Base-by-base conservation (phyloP, 2,888 invertebrate genomes). In the Coecobrya sp. region DNA sequence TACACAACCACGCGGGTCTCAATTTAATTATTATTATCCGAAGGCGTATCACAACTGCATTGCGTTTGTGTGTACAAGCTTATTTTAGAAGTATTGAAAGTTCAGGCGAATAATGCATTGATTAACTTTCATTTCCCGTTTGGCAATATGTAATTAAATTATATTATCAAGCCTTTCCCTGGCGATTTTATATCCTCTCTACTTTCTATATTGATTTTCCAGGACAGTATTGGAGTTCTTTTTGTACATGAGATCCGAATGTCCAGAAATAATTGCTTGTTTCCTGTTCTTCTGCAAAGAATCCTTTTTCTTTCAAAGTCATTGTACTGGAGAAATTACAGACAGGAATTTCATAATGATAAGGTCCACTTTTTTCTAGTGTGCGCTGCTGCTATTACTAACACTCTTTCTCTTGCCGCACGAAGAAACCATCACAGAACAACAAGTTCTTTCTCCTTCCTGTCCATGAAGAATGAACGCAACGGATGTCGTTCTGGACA, bases 321-420 rank as follows among this genome's bases (percentile, higher is more conserved):
- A 84, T 84, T 84, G 84, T 84, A 84, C 84, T 84, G 84, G 84
- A 84, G 62, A 84, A 84, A 65, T 42, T 84, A 45, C 84, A 42
- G 25, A 65, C 22, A 36, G 16, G 84, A 84, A 84, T 84, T 62
- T 42, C 84, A 84, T 84, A 84, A 84, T 65, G 36, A 84, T 65
- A 84, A 81, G 84, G 42, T 62, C 25, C 42, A 62, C 36, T 65
- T 62, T 84, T 45, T 65, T 62, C n/a, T 65, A 42, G 7, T n/a
- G n/a, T n/a, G n/a, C n/a, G n/a, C n/a, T n/a, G n/a, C n/a, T n/a
- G n/a, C n/a, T n/a, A n/a, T n/a, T n/a, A 16, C 84, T 25, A 84
- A 45, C 45, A 42, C 42, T 84, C 42, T 27, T 45, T 45, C 45
- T 76, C 70, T 19, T 52, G 70, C 49, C 22, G 62, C 62, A 84